Base-by-base conservation (phyloP, 2,888 invertebrate species). In the Laspeyria flexula region DNA sequence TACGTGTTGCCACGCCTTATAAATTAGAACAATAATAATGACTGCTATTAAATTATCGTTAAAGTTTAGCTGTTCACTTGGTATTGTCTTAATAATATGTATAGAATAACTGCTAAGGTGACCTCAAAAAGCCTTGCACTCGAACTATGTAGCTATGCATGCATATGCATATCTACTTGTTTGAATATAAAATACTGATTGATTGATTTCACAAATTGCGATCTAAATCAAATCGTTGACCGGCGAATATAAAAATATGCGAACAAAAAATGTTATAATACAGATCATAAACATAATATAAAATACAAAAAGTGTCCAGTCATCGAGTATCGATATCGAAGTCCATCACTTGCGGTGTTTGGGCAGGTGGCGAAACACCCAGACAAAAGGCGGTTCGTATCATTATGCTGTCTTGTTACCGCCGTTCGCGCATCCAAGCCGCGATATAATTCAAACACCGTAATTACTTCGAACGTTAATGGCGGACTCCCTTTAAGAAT, bases 401-500 rank as follows among this genome's bases (percentile, higher is more conserved):
- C 89, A 91, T 91, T 92, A 91, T 88, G 84, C 85, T 91, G 92
- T 91, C 92, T 91, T 89, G 91, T 91, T 91, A 90, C 85, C 81
- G 79, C 76, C 88, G 83, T 85, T 77, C 76, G 88, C 83, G 87
- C 89, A 85, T 88, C 87, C 75, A 73, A 74, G 73, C 77, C 81
- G 84, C 83, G 82, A 83, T 86, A 79, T 69, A 70, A 69, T 85
- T 86, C 83, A 84, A 88, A 83, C 77, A 80, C 77, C 76, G 75
- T 89, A 90, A 90, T 91, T 90, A 86, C 84, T 81, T 78, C 73
- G 82, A 79, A 75, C 81, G 81, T 81, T 85, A 84, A 85, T 85
- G 75, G 75, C 68, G 63, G 68, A 62, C 74, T 72, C 67, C 63
- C 64, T 71, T 77, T 58, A 64, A 63, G 65, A 70, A 72, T 66